A percentile compares a stretch with the other conserved stretches of the same genome.
Evolutionary conservation across 2,113 vertebrate species (phyloP).

Genomic region (Phrynosoma blainvillii): DNA sequence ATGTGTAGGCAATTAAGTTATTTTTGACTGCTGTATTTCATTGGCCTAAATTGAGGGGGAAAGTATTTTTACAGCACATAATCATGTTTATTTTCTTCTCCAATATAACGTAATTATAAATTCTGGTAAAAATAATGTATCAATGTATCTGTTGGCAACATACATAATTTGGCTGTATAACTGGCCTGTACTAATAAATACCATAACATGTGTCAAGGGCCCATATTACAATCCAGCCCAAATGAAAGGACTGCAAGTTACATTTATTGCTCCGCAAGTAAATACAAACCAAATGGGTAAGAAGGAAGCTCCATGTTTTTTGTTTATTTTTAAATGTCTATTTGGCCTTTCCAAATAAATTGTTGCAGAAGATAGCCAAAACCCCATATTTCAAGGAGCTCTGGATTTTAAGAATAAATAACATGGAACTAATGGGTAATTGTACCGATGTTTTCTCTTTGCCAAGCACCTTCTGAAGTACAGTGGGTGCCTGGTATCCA

Average conservation of each 20-base stretch:
- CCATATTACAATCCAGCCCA: neutral
- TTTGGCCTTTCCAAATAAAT: neutral
- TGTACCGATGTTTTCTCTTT: neutral
- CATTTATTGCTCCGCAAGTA: neutral
- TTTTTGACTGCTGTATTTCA: neutral
- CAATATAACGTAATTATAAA: neutral
- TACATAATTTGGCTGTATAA: neutral
- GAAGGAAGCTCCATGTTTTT: neutral
- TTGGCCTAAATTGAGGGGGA: too few relatives aligned
- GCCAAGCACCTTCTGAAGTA: neutral
- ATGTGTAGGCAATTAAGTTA: neutral
- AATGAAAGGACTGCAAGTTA: neutral
- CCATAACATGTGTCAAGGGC: neutral
- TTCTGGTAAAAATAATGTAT: conserved; percentile 4
- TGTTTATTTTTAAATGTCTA: neutral
- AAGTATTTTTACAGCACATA: neutral
- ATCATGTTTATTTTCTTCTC: neutral
- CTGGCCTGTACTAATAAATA: neutral
- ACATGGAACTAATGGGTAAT: neutral
- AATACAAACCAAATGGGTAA: neutral
- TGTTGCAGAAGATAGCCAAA: neutral
- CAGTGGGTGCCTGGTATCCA: too few relatives aligned
- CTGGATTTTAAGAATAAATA: neutral
- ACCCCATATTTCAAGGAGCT: neutral
- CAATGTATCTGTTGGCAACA: neutral